Conservation (phyloP, 1,140 invertebrate species). For the Papilio dardanus region DNA sequence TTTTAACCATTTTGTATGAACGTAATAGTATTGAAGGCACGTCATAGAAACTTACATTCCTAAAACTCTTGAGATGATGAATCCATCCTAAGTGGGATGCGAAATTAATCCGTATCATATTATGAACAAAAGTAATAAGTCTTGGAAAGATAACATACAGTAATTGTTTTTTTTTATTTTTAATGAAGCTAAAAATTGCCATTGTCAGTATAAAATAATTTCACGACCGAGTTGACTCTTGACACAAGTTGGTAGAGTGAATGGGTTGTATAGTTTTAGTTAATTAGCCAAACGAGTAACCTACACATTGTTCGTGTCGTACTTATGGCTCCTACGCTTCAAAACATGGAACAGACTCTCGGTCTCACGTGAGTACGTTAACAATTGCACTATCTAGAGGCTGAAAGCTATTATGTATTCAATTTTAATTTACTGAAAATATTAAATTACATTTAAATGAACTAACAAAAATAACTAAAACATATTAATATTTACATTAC, state of each 20-base stretch:
- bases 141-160: too few species aligned
- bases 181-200: not conserved
- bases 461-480: not conserved
- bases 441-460: not conserved
- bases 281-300: not conserved
- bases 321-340: not conserved
- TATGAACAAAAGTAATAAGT: too few species aligned
- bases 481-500: too few species aligned
- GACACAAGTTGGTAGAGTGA: not conserved
- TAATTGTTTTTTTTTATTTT: too few species aligned
- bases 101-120: too few species aligned
- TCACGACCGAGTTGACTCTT: not conserved
- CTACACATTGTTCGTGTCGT: slow-evolving; percentile 1
- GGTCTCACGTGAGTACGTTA: not conserved
- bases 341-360: not conserved
- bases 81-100: too few species aligned
- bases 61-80: too few species aligned
- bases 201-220: not conserved
- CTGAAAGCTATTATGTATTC: not conserved
- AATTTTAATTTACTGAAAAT: not conserved
- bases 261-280: not conserved
- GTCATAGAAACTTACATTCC: too few species aligned
- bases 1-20: too few species aligned
- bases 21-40: too few species aligned
- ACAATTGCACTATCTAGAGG: not conserved